Conservation (phyloP, 2,888 invertebrate genomes). For the Limulus polyphemus region DNA sequence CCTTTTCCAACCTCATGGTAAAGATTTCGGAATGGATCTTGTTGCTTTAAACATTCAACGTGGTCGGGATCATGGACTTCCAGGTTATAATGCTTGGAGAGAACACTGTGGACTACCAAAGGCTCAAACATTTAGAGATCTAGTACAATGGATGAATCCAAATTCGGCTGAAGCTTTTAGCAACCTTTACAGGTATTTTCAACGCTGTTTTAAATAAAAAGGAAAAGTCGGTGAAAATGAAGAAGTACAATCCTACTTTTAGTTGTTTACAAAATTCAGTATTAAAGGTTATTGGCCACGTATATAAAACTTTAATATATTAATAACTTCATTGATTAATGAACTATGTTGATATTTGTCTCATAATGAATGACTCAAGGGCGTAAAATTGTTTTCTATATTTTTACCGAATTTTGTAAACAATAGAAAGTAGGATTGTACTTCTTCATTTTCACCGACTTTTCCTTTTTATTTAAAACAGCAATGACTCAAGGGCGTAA, state of each 20-base stretch:
- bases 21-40: constrained; percentile 30
- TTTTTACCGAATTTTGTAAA: no score
- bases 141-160: constrained; percentile 51
- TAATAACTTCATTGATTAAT: no score
- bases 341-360: neutral
- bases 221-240: no score
- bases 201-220: neutral
- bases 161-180: constrained; percentile 13
- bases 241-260: no score
- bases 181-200: constrained; percentile 17
- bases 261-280: no score
- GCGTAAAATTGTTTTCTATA: no score
- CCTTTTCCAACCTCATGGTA: constrained; percentile 23
- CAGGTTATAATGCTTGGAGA: constrained; percentile 31
- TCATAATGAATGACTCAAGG: neutral
- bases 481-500: no score
- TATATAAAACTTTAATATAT: no score
- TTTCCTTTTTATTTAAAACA: no score
- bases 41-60: constrained; percentile 31
- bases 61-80: constrained; percentile 32
- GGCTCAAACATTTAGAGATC: constrained; percentile 54
- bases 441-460: no score
- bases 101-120: constrained; percentile 34
- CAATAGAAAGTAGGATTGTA: no score
- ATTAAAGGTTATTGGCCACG: no score